Percentiles rank a stretch among this genome's conserved stretches.
These are phyloP conservation scores for Radopholus similis DNA, from an alignment of 1,140 invertebrate species.

Conservation along the genomic window DNA sequence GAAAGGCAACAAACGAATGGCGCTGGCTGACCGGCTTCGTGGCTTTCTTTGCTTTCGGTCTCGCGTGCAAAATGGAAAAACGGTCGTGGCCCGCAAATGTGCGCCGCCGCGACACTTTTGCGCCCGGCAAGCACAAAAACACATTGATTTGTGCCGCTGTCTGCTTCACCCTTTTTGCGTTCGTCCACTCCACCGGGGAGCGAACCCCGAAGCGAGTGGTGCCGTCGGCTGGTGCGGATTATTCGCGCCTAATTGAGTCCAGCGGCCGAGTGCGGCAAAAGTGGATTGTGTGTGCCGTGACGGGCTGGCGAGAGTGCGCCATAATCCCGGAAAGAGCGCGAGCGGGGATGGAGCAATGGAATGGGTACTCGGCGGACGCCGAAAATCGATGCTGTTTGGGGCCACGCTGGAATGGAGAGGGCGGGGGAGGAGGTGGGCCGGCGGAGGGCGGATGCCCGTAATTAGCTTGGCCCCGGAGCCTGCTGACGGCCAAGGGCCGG, in stretches of 20 bases:
- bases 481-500: no score
- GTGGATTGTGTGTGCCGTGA: no score
- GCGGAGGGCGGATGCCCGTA: no score
- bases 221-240: neutral
- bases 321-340: neutral
- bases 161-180: neutral
- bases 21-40: neutral
- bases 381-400: neutral
- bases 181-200: neutral
- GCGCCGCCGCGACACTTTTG: neutral
- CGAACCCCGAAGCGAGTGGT: no score
- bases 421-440: no score
- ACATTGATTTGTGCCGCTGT: neutral
- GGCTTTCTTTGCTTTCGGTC: conserved; percentile 14
- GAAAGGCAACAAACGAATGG: conserved; percentile 2
- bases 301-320: no score
- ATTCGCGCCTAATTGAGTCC: conserved; percentile 5
- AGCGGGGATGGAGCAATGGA: neutral
- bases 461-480: no score
- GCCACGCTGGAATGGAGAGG: neutral
- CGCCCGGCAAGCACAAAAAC: neutral
- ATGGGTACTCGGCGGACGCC: neutral
- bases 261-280: no score
- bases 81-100: neutral
- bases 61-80: no score